Percentiles rank a stretch among this genome's conserved stretches.
phyloP scores from a whole-genome alignment of 2,797 vertebrate genomes.

The Dicrostonyx torquatus region DNA sequence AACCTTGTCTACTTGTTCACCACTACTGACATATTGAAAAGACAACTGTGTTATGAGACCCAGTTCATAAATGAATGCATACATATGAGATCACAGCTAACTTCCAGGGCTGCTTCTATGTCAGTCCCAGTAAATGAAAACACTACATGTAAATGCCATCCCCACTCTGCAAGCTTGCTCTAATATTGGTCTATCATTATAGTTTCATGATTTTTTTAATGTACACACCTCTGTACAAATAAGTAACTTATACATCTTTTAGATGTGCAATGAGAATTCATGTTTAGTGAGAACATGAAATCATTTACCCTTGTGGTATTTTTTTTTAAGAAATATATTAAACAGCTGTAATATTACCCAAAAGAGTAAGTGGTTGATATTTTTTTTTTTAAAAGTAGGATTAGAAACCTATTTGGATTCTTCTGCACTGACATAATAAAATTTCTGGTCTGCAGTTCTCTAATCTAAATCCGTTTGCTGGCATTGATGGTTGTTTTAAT shows the following conservation, averaged over 20 bases:
- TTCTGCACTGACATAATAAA: not conserved
- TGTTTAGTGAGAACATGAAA: not conserved
- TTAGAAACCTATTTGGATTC: not conserved
- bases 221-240: not conserved
- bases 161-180: not conserved
- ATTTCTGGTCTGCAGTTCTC: conserved; percentile 20
- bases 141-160: not conserved
- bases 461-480: not conserved
- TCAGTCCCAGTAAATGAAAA: not conserved
- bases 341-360: not conserved
- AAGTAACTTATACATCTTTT: not conserved
- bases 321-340: not conserved
- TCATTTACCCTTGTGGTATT: not conserved
- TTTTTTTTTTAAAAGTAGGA: not conserved
- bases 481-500: not conserved
- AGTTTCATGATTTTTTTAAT: not conserved
- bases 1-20: not conserved
- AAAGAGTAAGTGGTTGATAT: not conserved
- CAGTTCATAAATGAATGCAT: not conserved
- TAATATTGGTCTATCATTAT: not conserved
- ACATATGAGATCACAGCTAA: not conserved
- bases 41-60: not conserved
- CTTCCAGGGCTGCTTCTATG: not conserved
- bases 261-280: not conserved
- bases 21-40: not conserved